Conservation (phyloP, 2,797 vertebrate species). For the Poeciliopsis presidionis region DNA sequence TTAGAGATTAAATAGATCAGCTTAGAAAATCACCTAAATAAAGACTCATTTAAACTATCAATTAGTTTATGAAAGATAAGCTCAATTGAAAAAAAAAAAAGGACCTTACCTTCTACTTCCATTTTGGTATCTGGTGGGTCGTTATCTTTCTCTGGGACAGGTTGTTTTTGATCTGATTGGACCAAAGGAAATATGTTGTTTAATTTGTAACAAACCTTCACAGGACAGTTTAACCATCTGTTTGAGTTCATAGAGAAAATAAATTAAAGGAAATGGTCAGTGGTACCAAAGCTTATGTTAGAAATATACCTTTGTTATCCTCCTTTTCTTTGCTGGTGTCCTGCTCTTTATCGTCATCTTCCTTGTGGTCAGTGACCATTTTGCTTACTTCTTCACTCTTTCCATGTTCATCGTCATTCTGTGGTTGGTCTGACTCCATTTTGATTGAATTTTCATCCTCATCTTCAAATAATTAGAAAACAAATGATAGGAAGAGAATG, state of each 20-base stretch:
- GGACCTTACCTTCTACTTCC: slow-evolving; percentile 68
- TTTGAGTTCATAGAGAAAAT: slow-evolving; percentile 21
- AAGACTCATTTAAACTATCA: slow-evolving; percentile 37
- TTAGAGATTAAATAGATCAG: slow-evolving; percentile 30
- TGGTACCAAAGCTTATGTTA: not conserved
- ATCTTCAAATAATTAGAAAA: slow-evolving; percentile 33
- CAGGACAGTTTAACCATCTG: not conserved
- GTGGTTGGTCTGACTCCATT: slow-evolving; percentile 44
- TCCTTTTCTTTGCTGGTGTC: slow-evolving; percentile 35
- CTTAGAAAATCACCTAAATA: slow-evolving; percentile 28
- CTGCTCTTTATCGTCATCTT: slow-evolving; percentile 31
- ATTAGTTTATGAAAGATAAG: slow-evolving; percentile 43
- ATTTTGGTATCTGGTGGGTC: slow-evolving; percentile 34
- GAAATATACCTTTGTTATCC: slow-evolving; percentile 50
- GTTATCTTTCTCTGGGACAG: slow-evolving; percentile 45
- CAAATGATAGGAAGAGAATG: slow-evolving; percentile 7
- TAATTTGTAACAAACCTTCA: slow-evolving; percentile 14
- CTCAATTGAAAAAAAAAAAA: slow-evolving; percentile 31
- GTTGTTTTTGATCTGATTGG: slow-evolving; percentile 48
- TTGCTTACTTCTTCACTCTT: slow-evolving; percentile 27
- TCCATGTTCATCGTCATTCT: slow-evolving; percentile 29
- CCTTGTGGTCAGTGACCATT: not conserved
- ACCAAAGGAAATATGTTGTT: slow-evolving; percentile 21
- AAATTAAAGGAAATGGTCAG: slow-evolving; percentile 1
- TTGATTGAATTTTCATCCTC: slow-evolving; percentile 55